Evolutionary conservation across 2,113 vertebrate species (phyloP).

Genomic region (Amia ocellicauda): DNA sequence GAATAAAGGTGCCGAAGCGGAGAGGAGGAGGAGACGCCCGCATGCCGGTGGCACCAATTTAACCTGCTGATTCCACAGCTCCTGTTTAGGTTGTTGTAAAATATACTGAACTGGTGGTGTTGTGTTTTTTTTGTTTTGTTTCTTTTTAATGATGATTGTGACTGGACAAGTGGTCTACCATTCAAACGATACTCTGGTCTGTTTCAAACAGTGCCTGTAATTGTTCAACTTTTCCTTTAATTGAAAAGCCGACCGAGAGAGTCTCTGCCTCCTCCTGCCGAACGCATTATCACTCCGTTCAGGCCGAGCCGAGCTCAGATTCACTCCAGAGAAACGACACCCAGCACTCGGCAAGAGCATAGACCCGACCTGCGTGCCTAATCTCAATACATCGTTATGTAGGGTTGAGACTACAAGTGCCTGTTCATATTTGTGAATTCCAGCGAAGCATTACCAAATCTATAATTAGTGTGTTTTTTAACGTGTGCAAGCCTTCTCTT

Average conservation of each 20-base stretch:
- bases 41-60: slow-evolving; percentile 27
- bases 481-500: too few relatives aligned
- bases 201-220: slow-evolving; percentile 37
- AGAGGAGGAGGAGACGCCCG: slow-evolving; percentile 28
- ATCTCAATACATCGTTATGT: too few relatives aligned
- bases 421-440: too few relatives aligned
- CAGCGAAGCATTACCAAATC: too few relatives aligned
- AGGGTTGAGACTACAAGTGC: too few relatives aligned
- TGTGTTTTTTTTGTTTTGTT: slow-evolving; percentile 16
- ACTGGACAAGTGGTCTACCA: slow-evolving; percentile 8
- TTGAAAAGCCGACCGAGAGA: slow-evolving; percentile 22
- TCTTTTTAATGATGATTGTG: slow-evolving; percentile 31
- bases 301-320: too few relatives aligned
- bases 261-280: background rate
- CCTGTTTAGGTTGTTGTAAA: slow-evolving; percentile 42
- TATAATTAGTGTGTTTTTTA: too few relatives aligned
- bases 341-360: too few relatives aligned
- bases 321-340: too few relatives aligned
- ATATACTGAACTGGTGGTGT: slow-evolving; percentile 25
- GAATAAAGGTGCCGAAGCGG: slow-evolving; percentile 30
- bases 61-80: slow-evolving; percentile 49
- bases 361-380: too few relatives aligned
- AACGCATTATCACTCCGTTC: too few relatives aligned
- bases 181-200: slow-evolving; percentile 26
- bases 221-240: slow-evolving; percentile 23